Percentiles rank a stretch among this genome's conserved stretches.
Conservation (phyloP, 2,113 vertebrate species). For the Tetraodon nigroviridis region DNA sequence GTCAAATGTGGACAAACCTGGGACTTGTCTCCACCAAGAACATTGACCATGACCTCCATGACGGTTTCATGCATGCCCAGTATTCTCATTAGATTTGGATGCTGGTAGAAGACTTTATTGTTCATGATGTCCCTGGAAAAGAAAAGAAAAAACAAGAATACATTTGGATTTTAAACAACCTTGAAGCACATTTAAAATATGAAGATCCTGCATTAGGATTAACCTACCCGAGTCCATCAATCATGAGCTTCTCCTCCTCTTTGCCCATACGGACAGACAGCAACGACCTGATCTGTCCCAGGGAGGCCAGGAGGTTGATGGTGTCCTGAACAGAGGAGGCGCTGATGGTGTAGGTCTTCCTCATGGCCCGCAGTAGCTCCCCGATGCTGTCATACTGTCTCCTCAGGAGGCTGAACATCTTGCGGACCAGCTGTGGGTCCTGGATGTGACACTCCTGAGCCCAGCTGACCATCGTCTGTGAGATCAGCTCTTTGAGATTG, state of each 20-base stretch:
- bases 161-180: background rate
- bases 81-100: constrained; percentile 97
- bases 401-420: constrained; percentile 93
- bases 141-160: background rate
- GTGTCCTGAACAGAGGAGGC: constrained; percentile 89
- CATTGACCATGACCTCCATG: constrained; percentile 99
- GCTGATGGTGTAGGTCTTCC: constrained; percentile 95
- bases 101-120: constrained; percentile 99
- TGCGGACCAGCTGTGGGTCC: constrained; percentile 89
- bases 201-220: too few relatives aligned
- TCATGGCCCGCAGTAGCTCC: constrained; percentile 89
- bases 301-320: constrained; percentile 87
- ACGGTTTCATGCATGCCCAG: constrained; percentile 99
- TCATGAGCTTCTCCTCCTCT: constrained; percentile 97
- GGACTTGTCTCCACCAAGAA: constrained; percentile 90
- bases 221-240: constrained; percentile 89
- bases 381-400: constrained; percentile 97
- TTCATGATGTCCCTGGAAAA: constrained; percentile 94
- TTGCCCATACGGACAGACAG: constrained; percentile 97
- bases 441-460: constrained; percentile 95
- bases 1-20: constrained; percentile 72
- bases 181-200: too few relatives aligned
- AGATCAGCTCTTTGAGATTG: constrained; percentile 93
- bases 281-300: constrained; percentile 94
- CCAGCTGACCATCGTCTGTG: constrained; percentile 96